phyloP scores from a whole-genome alignment of 2,113 vertebrate genomes.

The Pelusios castaneus region DNA sequence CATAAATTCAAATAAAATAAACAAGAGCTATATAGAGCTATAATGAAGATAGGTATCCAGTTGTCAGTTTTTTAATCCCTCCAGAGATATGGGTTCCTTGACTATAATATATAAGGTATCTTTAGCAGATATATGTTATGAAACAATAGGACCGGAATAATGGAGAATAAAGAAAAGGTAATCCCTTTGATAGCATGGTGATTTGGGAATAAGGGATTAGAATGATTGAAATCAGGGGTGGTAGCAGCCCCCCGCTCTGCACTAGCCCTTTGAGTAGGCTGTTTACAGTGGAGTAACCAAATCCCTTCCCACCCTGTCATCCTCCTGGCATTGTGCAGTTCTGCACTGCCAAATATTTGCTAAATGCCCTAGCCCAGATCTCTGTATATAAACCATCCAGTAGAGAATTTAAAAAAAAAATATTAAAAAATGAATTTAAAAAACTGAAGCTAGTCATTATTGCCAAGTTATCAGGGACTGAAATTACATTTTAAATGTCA shows the following conservation, averaged over 20 bases:
- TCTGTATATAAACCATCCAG: background rate
- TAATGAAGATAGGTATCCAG: background rate
- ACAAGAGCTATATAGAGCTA: background rate
- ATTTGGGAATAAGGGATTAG: background rate
- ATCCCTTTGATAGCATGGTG: background rate
- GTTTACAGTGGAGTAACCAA: background rate
- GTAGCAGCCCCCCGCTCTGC: background rate
- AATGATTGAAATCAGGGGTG: background rate
- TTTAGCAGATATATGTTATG: background rate
- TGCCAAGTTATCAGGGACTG: background rate
- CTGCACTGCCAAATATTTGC: background rate
- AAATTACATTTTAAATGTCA: slow-evolving; percentile 31
- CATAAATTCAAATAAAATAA: background rate
- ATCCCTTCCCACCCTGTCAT: background rate
- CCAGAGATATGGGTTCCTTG: background rate
- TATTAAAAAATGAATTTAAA: background rate
- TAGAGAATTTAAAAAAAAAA: background rate
- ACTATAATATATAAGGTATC: background rate
- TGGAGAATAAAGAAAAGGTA: background rate
- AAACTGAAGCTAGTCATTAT: background rate
- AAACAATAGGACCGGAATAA: background rate
- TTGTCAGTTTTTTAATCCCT: background rate
- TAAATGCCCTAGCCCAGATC: background rate
- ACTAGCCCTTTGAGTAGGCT: background rate
- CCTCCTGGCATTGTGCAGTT: background rate